A percentile compares a stretch with the other conserved stretches of the same genome.
phyloP scores from a whole-genome alignment of 2,797 vertebrate genomes.

The Aulostomus chinensis region DNA sequence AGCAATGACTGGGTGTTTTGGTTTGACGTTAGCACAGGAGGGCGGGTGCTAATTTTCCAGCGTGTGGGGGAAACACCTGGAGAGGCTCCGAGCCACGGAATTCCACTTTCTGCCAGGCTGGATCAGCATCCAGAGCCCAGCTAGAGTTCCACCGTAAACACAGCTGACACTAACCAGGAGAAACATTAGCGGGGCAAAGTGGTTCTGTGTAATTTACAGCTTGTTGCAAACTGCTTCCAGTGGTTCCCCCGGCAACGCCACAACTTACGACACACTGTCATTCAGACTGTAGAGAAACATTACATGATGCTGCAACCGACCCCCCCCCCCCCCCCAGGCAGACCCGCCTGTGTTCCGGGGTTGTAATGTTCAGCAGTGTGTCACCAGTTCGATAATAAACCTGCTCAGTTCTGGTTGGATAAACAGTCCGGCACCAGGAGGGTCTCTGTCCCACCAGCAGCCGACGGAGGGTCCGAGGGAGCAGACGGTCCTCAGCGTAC shows the following conservation, averaged over 20 bases:
- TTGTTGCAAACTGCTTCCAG: constrained; percentile 34
- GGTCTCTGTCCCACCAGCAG: too few species aligned
- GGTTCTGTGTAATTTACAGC: constrained; percentile 28
- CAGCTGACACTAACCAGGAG: constrained; percentile 45
- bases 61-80: constrained; percentile 51
- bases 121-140: too few species aligned
- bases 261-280: constrained; percentile 5
- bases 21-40: constrained; percentile 19
- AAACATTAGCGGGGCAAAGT: constrained; percentile 24
- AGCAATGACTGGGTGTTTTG: constrained; percentile 13
- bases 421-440: too few species aligned
- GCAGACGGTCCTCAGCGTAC: too few species aligned
- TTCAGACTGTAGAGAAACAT: constrained; percentile 25
- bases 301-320: constrained; percentile 7
- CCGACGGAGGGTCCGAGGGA: too few species aligned
- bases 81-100: constrained; percentile 12
- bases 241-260: constrained; percentile 30
- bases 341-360: too few species aligned
- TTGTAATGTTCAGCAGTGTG: too few species aligned
- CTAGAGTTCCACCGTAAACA: constrained; percentile 55
- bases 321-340: too few species aligned
- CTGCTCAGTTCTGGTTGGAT: too few species aligned
- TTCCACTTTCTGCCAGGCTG: constrained; percentile 15
- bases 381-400: too few species aligned
- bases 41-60: constrained; percentile 38